Evolutionary conservation across 2,797 vertebrate species (phyloP).

Genomic region (Pteronotus mesoamericanus): DNA sequence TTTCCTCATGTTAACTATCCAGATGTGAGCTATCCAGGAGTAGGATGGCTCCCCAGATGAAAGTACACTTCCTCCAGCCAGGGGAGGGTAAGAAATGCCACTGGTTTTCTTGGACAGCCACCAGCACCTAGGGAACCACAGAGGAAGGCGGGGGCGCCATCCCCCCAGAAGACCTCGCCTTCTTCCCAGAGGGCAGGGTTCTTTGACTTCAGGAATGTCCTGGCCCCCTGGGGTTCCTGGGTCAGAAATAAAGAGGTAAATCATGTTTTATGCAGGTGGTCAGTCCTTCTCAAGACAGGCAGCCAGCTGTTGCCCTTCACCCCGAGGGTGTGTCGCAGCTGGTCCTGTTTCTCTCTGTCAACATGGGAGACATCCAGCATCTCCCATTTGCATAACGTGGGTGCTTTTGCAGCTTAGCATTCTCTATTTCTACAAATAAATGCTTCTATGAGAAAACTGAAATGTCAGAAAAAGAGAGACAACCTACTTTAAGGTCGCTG

Average conservation of each 20-base stretch:
- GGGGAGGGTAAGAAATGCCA: background rate
- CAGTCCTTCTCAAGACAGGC: background rate
- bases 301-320: background rate
- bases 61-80: background rate
- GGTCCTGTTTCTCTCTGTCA: background rate
- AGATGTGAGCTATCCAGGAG: background rate
- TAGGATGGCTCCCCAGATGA: background rate
- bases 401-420: constrained; percentile 3
- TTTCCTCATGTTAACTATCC: background rate
- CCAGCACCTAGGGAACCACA: background rate
- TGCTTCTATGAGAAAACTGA: constrained; percentile 61
- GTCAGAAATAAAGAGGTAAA: background rate
- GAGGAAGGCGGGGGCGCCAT: accelerated
- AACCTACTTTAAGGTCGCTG: constrained; percentile 74
- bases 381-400: constrained; percentile 13
- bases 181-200: background rate
- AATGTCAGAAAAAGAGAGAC: constrained; percentile 63
- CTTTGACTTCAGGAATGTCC: background rate
- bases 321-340: background rate
- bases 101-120: background rate
- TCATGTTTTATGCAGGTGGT: accelerated
- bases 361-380: background rate
- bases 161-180: background rate
- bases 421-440: constrained; percentile 62
- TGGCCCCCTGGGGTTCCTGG: background rate